These are phyloP conservation scores for Drosophila seguyi DNA, from an alignment of 1,140 invertebrate genomes.

Conservation along the genomic window DNA sequence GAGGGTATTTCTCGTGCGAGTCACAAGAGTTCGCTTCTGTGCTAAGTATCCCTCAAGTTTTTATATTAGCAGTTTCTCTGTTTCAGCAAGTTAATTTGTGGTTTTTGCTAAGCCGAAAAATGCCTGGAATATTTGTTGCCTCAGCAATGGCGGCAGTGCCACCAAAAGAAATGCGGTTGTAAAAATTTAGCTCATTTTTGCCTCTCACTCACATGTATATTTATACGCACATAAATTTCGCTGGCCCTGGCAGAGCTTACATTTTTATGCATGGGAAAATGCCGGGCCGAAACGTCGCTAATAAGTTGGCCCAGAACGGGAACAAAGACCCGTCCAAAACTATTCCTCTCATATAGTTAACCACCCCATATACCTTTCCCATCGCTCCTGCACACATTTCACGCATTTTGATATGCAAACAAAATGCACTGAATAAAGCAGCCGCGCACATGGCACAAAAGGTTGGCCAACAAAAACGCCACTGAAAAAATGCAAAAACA, in stretches of 20 bases:
- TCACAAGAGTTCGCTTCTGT: background rate
- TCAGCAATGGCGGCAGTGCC: constrained; percentile 10
- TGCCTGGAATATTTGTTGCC: constrained; percentile 31
- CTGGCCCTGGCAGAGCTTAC: constrained; percentile 61
- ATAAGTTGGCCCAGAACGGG: constrained; percentile 64
- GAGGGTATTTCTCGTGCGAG: constrained; percentile 5
- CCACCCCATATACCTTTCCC: constrained; percentile 5
- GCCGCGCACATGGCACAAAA: constrained; percentile 64
- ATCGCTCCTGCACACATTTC: constrained; percentile 58
- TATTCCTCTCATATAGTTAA: constrained; percentile 16
- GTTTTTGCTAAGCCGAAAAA: constrained; percentile 68
- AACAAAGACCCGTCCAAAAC: constrained; percentile 57
- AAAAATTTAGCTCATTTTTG: constrained; percentile 71
- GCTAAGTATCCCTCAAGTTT: background rate
- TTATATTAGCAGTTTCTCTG: constrained; percentile 12
- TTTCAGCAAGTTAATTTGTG: constrained; percentile 67
- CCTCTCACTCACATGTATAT: constrained; percentile 63
- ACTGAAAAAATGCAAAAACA: constrained; percentile 18
- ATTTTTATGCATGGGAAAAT: constrained; percentile 78
- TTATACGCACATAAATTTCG: constrained; percentile 78
- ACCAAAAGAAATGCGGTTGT: constrained; percentile 44
- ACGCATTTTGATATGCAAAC: constrained; percentile 82
- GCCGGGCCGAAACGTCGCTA: constrained; percentile 72
- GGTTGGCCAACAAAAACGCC: constrained; percentile 48
- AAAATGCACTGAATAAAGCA: constrained; percentile 76